Evolutionary conservation across 2,797 vertebrate species (phyloP).

Genomic region (Myripristis murdjan): DNA sequence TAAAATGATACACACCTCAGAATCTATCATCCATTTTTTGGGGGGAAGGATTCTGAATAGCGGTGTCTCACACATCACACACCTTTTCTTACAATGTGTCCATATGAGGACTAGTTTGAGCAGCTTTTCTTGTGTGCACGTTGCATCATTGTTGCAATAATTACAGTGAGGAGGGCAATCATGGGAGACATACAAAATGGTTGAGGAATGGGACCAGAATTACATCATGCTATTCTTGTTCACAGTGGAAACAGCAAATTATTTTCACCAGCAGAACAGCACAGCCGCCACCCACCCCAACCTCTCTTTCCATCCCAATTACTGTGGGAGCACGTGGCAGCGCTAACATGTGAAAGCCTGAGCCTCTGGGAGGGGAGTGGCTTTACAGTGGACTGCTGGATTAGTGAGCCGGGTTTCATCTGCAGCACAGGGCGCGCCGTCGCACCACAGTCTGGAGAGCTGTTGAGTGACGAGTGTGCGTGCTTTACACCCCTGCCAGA

Average conservation of each 20-base stretch:
- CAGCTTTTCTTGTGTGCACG: not conserved
- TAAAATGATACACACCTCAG: no score
- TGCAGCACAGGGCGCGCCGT: conserved; percentile 31
- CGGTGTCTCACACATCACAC: not conserved
- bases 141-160: conserved; percentile 53
- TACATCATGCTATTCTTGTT: conserved; percentile 59
- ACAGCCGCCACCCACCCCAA: conserved; percentile 36
- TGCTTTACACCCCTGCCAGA: conserved; percentile 25
- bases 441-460: conserved; percentile 36
- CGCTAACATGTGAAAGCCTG: conserved; percentile 42
- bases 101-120: not conserved
- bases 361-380: conserved; percentile 34
- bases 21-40: not conserved
- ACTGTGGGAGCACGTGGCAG: conserved; percentile 29
- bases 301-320: conserved; percentile 64
- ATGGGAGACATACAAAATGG: conserved; percentile 40
- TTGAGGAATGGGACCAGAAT: conserved; percentile 47
- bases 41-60: not conserved
- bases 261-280: conserved; percentile 49
- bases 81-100: not conserved
- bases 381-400: conserved; percentile 44
- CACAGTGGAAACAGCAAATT: conserved; percentile 57
- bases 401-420: conserved; percentile 62
- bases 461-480: conserved; percentile 44
- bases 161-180: conserved; percentile 39